Evolutionary conservation across 2,888 invertebrate genomes (phyloP).

Genomic region (Myathropa florea): DNA sequence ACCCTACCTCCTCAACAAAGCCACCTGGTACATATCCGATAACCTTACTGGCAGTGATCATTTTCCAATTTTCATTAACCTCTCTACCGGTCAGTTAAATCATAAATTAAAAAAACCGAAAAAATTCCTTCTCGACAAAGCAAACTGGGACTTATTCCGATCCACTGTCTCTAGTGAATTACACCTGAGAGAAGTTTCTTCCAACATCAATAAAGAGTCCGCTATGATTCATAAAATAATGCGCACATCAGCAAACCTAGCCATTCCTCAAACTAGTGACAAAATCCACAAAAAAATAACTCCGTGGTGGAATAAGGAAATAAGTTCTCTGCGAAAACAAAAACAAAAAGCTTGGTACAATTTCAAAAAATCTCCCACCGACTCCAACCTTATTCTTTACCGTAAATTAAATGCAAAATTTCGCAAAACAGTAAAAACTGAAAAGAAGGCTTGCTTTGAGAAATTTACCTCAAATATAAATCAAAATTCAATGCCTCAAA

Average conservation of each 20-base stretch:
- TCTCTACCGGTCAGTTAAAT: no score
- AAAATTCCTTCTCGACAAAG: neutral
- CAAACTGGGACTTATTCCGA: neutral
- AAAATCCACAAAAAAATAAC: neutral
- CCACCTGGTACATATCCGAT: no score
- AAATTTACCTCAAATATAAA: slow-evolving; percentile 14
- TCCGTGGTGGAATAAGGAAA: slow-evolving; percentile 7
- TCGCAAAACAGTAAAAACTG: slow-evolving; percentile 8
- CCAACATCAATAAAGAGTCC: neutral
- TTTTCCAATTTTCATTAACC: no score
- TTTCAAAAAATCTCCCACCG: neutral
- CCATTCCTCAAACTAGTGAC: neutral
- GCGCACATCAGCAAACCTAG: neutral
- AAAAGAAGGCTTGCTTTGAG: slow-evolving; percentile 16
- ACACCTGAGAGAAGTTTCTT: neutral
- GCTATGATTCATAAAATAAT: neutral
- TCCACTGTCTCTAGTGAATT: neutral
- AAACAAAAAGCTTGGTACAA: slow-evolving; percentile 4
- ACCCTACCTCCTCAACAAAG: no score
- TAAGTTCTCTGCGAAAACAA: neutral
- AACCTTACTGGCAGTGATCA: no score
- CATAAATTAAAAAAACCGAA: neutral
- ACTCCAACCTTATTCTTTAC: neutral
- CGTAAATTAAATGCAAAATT: neutral
- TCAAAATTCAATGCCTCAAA: slow-evolving; percentile 3